These are phyloP conservation scores for Colossoma macropomum DNA, from an alignment of 2,113 vertebrate species.

Conservation along the genomic window DNA sequence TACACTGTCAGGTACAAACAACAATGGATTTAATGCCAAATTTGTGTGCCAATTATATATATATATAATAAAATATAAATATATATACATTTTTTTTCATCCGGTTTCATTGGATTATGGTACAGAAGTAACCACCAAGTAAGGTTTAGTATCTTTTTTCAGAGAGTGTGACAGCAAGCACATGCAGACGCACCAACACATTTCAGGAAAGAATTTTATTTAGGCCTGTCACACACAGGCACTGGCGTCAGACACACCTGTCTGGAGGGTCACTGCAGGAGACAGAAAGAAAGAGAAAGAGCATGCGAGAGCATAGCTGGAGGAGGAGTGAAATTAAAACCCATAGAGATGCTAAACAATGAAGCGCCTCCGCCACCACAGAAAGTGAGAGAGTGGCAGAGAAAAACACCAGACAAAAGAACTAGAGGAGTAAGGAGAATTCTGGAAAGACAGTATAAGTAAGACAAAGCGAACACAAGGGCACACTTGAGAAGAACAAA, in stretches of 20 bases:
- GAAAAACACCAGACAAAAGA: not conserved
- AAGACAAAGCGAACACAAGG: not conserved
- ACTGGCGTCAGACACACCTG: constrained; percentile 44
- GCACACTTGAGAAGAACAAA: not conserved
- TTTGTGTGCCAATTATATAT: no score
- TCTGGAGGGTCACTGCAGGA: constrained; percentile 43
- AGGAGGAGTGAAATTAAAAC: constrained; percentile 44
- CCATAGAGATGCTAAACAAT: constrained; percentile 38
- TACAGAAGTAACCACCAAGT: no score
- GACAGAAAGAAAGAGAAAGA: constrained; percentile 13
- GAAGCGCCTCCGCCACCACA: constrained; percentile 36
- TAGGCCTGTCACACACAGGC: constrained; percentile 44
- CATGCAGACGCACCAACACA: not conserved
- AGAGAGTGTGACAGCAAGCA: not conserved
- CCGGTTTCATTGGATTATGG: no score
- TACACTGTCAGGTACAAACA: not conserved
- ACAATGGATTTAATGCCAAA: no score
- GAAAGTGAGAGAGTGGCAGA: constrained; percentile 5
- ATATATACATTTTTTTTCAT: no score
- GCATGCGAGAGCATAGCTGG: not conserved
- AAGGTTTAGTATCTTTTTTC: no score
- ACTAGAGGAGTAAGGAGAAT: constrained; percentile 8
- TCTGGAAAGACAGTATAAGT: not conserved
- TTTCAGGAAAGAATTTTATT: not conserved
- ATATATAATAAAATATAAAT: no score